Evolutionary conservation across 2,113 vertebrate genomes (phyloP).

Genomic region (Chionomys nivalis): DNA sequence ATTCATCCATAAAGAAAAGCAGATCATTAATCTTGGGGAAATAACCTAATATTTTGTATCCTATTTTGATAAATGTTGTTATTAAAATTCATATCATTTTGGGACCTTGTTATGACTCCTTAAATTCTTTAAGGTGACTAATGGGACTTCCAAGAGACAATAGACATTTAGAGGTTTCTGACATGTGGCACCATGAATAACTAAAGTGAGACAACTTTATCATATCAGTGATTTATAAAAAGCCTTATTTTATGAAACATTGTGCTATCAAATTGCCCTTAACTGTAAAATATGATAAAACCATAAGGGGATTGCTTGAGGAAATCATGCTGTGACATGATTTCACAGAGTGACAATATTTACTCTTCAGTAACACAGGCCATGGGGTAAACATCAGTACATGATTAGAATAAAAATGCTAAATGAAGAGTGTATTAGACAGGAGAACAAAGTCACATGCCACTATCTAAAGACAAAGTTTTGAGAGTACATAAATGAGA

Average conservation of each 20-base stretch:
- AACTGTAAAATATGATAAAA: neutral
- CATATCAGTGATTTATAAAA: neutral
- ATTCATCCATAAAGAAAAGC: too few relatives aligned
- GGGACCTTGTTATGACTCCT: neutral
- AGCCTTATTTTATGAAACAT: neutral
- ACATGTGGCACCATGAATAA: neutral
- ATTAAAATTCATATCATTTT: neutral
- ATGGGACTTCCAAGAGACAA: neutral
- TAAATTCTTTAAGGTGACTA: neutral
- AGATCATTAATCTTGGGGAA: neutral
- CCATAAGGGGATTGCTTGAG: neutral
- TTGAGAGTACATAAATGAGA: neutral
- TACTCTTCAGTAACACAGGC: neutral
- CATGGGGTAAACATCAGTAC: neutral
- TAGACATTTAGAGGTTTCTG: neutral
- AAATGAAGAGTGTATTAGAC: neutral
- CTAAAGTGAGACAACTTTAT: neutral
- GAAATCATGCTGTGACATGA: neutral
- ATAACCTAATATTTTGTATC: neutral
- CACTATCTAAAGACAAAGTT: neutral
- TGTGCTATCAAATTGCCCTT: neutral
- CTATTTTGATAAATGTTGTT: neutral
- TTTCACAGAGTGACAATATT: neutral
- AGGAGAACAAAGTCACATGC: neutral
- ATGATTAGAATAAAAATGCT: neutral